phyloP scores from a whole-genome alignment of 2,888 invertebrate species.

The Aleiodes testaceus region DNA sequence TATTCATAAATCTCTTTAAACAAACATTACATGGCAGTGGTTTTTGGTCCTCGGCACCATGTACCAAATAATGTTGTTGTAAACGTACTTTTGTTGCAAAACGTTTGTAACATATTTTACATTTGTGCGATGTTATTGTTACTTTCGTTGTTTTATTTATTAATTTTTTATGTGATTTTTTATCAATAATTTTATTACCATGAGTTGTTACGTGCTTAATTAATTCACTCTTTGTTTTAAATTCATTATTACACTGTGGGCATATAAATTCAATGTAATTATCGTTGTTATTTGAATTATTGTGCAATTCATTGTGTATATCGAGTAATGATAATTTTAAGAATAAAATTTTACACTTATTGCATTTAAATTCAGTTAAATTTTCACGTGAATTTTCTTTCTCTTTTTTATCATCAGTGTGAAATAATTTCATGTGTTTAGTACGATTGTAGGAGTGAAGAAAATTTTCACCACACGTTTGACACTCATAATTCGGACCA shows the following conservation, averaged over 20 bases:
- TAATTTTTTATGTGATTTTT: slow-evolving; percentile 35
- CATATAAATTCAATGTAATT: slow-evolving; percentile 62
- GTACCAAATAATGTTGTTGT: slow-evolving; percentile 79
- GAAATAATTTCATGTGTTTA: slow-evolving; percentile 64
- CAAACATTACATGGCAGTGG: slow-evolving; percentile 81
- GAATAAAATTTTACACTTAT: slow-evolving; percentile 69
- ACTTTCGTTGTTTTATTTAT: slow-evolving; percentile 67
- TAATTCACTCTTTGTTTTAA: slow-evolving; percentile 69
- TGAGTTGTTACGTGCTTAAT: slow-evolving; percentile 74
- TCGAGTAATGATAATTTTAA: slow-evolving; percentile 73
- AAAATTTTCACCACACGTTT: slow-evolving; percentile 61
- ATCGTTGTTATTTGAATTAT: slow-evolving; percentile 54
- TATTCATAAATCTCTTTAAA: slow-evolving; percentile 80
- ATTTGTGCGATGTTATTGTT: slow-evolving; percentile 74
- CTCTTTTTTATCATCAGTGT: slow-evolving; percentile 57
- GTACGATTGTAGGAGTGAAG: slow-evolving; percentile 63
- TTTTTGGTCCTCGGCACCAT: slow-evolving; percentile 81
- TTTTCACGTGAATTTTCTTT: slow-evolving; percentile 66
- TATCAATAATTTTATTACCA: slow-evolving; percentile 55
- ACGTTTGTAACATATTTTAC: slow-evolving; percentile 79
- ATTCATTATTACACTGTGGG: slow-evolving; percentile 64
- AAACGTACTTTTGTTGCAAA: slow-evolving; percentile 79
- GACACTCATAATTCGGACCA: slow-evolving; percentile 55
- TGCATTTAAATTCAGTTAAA: slow-evolving; percentile 69
- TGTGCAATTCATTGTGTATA: slow-evolving; percentile 74